These are phyloP conservation scores for Triplophysa rosa DNA, from an alignment of 2,113 vertebrate species.

Conservation along the genomic window DNA sequence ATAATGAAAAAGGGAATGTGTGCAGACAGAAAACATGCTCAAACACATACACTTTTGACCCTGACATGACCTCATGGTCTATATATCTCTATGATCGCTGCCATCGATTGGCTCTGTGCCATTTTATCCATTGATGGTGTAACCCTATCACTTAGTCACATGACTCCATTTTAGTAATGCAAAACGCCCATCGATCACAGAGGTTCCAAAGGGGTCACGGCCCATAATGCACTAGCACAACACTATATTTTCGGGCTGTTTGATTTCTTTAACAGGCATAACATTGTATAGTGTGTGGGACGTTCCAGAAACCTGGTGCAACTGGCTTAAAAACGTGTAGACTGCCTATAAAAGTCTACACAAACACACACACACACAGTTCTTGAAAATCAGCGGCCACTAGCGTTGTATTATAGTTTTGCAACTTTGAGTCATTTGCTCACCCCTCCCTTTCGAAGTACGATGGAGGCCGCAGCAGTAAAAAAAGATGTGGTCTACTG, in stretches of 20 bases:
- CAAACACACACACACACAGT: slow-evolving; percentile 5
- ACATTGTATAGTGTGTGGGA: neutral
- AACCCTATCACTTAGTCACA: slow-evolving; percentile 50
- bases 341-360: too few species aligned
- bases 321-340: too few species aligned
- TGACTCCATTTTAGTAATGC: slow-evolving; percentile 52
- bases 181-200: slow-evolving; percentile 38
- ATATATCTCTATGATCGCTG: slow-evolving; percentile 34
- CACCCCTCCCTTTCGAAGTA: too few species aligned
- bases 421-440: too few species aligned
- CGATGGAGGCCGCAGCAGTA: too few species aligned
- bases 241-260: neutral
- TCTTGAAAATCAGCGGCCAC: too few species aligned
- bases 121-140: slow-evolving; percentile 43
- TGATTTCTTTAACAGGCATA: too few species aligned
- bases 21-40: slow-evolving; percentile 34
- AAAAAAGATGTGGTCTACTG: too few species aligned
- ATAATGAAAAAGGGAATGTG: neutral
- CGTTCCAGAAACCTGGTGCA: neutral
- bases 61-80: slow-evolving; percentile 30
- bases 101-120: slow-evolving; percentile 47
- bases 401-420: too few species aligned
- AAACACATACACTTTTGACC: slow-evolving; percentile 35
- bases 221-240: slow-evolving; percentile 33
- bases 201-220: slow-evolving; percentile 35